phyloP scores from a whole-genome alignment of 2,888 invertebrate genomes.

The Microplitis manilae region DNA sequence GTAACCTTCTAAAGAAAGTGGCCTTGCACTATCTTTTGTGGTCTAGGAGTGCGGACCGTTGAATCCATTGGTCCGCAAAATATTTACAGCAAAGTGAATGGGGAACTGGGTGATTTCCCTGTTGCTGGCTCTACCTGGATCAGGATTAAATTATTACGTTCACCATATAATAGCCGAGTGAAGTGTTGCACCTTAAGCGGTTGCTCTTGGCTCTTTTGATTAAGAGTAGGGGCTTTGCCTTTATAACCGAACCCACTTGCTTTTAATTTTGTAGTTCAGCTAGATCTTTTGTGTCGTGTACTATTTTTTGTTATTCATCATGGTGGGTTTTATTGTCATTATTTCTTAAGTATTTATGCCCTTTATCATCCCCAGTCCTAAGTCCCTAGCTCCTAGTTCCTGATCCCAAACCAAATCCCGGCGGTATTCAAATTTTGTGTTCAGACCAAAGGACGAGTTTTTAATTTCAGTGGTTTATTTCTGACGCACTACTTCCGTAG shows the following conservation, averaged over 20 bases:
- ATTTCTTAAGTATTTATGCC: neutral
- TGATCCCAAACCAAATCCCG: neutral
- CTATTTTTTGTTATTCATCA: slow-evolving; percentile 36
- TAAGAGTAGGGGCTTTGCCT: slow-evolving; percentile 65
- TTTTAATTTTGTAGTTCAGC: slow-evolving; percentile 65
- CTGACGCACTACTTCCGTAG: neutral
- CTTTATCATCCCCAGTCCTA: neutral
- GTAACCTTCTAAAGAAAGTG: slow-evolving; percentile 47
- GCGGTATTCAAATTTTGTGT: neutral
- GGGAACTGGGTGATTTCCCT: slow-evolving; percentile 41
- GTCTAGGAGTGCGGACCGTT: slow-evolving; percentile 26
- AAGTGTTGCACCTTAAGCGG: slow-evolving; percentile 40
- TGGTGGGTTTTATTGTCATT: slow-evolving; percentile 40
- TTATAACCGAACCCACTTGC: slow-evolving; percentile 65
- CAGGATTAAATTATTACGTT: slow-evolving; percentile 54
- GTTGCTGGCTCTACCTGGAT: slow-evolving; percentile 34
- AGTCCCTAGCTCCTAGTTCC: neutral
- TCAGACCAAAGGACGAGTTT: neutral
- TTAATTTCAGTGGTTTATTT: neutral
- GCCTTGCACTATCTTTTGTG: slow-evolving; percentile 48
- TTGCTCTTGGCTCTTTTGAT: slow-evolving; percentile 37
- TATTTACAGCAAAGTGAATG: slow-evolving; percentile 55
- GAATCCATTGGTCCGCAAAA: slow-evolving; percentile 50
- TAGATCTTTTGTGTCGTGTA: slow-evolving; percentile 59
- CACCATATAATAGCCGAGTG: slow-evolving; percentile 45